Evolutionary conservation across 2,797 vertebrate species (phyloP).

Genomic region (Protosalanx chinensis): DNA sequence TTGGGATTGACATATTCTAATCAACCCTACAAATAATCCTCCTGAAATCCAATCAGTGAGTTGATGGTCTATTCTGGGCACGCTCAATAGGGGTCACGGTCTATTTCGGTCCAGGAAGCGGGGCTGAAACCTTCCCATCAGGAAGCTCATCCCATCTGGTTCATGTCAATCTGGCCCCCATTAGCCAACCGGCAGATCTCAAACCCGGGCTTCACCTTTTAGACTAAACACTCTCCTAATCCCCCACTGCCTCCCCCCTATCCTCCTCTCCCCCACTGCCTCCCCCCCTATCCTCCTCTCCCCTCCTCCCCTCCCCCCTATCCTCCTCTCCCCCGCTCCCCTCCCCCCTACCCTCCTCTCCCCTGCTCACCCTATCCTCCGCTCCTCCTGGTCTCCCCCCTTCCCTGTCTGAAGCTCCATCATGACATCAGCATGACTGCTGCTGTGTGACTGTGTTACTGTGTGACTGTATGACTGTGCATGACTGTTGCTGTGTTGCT

Average conservation of each 20-base stretch:
- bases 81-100: slow-evolving; percentile 25
- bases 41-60: too few species aligned
- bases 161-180: slow-evolving; percentile 49
- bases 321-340: slow-evolving; percentile 6
- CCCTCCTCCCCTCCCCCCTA: background rate
- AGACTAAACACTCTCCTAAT: slow-evolving; percentile 46
- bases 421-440: slow-evolving; percentile 41
- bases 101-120: slow-evolving; percentile 36
- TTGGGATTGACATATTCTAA: too few species aligned
- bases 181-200: slow-evolving; percentile 60
- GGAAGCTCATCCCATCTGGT: slow-evolving; percentile 51
- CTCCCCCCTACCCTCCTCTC: slow-evolving; percentile 2
- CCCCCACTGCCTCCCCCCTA: background rate
- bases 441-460: too few species aligned
- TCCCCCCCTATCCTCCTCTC: too few species aligned
- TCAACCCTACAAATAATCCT: too few species aligned
- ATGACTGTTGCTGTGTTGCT: too few species aligned
- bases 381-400: too few species aligned
- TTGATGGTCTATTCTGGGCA: slow-evolving; percentile 12
- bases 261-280: too few species aligned
- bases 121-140: slow-evolving; percentile 39
- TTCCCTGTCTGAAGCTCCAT: background rate
- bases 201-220: slow-evolving; percentile 67
- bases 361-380: too few species aligned
- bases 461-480: too few species aligned